Base-by-base conservation (phyloP, 2,888 invertebrate genomes). In the Helobdella robusta region DNA sequence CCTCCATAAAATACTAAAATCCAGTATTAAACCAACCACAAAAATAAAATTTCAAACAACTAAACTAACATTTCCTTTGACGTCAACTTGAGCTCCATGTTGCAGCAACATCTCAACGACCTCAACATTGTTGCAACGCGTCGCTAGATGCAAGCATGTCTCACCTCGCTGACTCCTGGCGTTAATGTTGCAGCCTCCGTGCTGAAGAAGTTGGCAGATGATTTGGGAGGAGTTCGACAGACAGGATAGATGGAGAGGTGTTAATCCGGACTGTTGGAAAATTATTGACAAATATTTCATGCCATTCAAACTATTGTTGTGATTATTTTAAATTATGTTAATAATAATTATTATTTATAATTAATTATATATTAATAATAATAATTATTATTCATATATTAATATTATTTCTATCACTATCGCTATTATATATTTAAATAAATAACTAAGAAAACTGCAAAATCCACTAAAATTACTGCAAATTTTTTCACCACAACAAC, bases 211-310 rank as follows among this genome's bases (percentile, higher is more conserved):
- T 81, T 91, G 95, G 74, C 97, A 93, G 67, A 97, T 97, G 77
- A 99, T 98, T 82, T 97, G 66, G 93, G 97, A 95, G 82, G 95
- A 94, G 65, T 98, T 97, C 97, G 98, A 98, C 82, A 98, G 98
- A 69, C 94, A 89, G 23, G 97, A 95, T 67, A 98, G 97, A 81
- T 99, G 98, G 63, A 98, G 84, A 1, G 97, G 97, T 3, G 97
- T 97, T 76, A 98, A 82, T 0, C 98, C 98, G 74, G 86, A 86
- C 84, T 85, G 35, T 78, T 77, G n/a, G 32, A 1, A 18, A 25
- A 23, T 6, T 20, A 48, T 2, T 46, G 25, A 23, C 25, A 48
- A 4, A 2, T n/a, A n/a, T n/a, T 15, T 46, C n/a, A 46, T 4
- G 8, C 8, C 48, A 46, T 46, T 20, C n/a, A 4, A 48, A 18